Base-by-base conservation (phyloP, 2,888 invertebrate genomes). In the Apoda limacodes region DNA sequence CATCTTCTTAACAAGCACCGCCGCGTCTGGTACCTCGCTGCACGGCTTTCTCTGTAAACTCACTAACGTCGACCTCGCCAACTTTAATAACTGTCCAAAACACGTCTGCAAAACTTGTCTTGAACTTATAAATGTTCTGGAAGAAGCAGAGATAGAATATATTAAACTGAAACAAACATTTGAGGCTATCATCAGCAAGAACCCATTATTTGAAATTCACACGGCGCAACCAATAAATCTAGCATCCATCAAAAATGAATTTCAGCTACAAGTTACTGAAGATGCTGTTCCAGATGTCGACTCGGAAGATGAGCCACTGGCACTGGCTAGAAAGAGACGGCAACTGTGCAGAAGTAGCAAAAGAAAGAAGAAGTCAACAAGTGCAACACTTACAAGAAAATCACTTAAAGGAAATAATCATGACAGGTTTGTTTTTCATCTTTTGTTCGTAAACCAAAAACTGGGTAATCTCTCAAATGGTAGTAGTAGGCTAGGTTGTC, bases 231-330 rank as follows among this genome's bases (percentile, higher is more conserved):
- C 48, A 9, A 54, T 66, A 4, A 67, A 65, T 32, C 34, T 52
- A 3, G 70, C 67, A 35, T 9, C 47, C 9, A 31, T 47, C 2
- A 50, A 49, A 22, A 43, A 41, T 27, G 50, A 50, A 25, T 27
- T 35, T 20, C 28, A 33, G 9, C 11, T 9, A 1, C 36, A 24
- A 22, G 36, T 34, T 22, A 41, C 51, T 7, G 38, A 45, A 7
- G 38, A 42, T 6, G 41, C 32, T 12, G 40, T 40, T 10, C 28
- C 40, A 21, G 32, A 38, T 24, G 37, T 43, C 28, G 66, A 69
- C 37, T 70, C 70, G 1, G 72, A 72, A 34, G 67, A 72, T 43
- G 76, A 76, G 39, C 78, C 78, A 0, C 52, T 80, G 2, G 61
- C 72, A 1, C 34, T 60, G 6, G 58, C 62, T 2, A 69, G 68